Evolutionary conservation across 2,797 vertebrate genomes (phyloP).

Genomic region (Enteromius radiatus): DNA sequence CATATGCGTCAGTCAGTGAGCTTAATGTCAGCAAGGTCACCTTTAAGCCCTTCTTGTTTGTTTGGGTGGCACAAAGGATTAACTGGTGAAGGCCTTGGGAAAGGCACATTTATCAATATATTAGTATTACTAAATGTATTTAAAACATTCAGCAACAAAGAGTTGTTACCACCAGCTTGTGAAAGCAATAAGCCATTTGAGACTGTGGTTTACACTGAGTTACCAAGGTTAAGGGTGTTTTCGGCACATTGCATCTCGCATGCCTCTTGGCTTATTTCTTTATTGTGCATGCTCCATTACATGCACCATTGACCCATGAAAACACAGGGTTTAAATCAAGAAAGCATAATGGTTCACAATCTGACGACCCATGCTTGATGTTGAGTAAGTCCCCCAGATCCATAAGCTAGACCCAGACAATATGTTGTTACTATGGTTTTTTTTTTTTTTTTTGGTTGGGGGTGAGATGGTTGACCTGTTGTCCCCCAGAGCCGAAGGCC

Average conservation of each 20-base stretch:
- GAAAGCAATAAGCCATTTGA: not conserved
- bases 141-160: not conserved
- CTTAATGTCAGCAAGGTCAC: conserved; percentile 33
- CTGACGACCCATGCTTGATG: conserved; percentile 37
- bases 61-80: conserved; percentile 36
- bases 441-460: not conserved
- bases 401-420: not conserved
- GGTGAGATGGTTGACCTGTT: conserved; percentile 42
- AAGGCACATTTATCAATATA: too few relatives aligned
- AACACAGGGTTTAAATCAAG: conserved; percentile 16
- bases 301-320: not conserved
- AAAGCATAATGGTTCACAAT: not conserved
- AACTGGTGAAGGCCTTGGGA: conserved; percentile 1
- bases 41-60: conserved; percentile 22
- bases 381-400: conserved; percentile 4
- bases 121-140: not conserved
- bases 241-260: not conserved
- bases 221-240: conserved; percentile 2
- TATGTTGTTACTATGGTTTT: conserved; percentile 1
- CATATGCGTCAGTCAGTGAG: conserved; percentile 11
- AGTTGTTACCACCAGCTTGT: not conserved
- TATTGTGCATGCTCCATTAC: not conserved
- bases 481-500: conserved; percentile 32
- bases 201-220: not conserved
- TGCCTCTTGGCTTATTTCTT: not conserved